phyloP scores from a whole-genome alignment of 2,888 invertebrate genomes.

The Chironomus tentans region DNA sequence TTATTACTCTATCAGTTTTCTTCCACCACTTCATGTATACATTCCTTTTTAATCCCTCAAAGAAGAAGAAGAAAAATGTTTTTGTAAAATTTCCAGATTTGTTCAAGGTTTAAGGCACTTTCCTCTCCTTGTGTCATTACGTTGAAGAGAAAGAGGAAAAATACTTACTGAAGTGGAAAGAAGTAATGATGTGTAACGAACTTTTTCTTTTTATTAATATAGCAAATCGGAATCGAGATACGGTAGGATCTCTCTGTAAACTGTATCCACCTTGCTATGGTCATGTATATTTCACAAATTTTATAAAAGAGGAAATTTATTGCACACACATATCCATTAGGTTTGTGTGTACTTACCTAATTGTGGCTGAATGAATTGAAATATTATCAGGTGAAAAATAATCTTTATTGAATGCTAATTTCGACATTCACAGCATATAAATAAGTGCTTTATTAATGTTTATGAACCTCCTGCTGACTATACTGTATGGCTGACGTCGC shows the following conservation, averaged over 20 bases:
- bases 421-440: neutral
- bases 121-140: neutral
- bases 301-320: too few relatives aligned
- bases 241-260: too few relatives aligned
- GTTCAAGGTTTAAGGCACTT: neutral
- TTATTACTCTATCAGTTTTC: neutral
- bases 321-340: too few relatives aligned
- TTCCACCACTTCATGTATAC: neutral
- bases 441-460: neutral
- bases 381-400: neutral
- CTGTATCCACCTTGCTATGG: too few relatives aligned
- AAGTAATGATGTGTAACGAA: neutral
- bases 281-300: too few relatives aligned
- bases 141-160: neutral
- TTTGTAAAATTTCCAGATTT: neutral
- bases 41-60: neutral
- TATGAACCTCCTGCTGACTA: neutral
- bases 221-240: too few relatives aligned
- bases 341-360: too few relatives aligned
- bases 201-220: neutral
- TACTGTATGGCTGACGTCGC: too few relatives aligned
- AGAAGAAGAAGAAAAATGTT: neutral
- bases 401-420: neutral
- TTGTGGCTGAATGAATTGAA: neutral
- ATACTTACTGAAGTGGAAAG: neutral